A percentile compares a stretch with the other conserved stretches of the same genome.
Evolutionary conservation across 2,113 vertebrate species (phyloP).

Genomic region (Prionailurus bengalensis): DNA sequence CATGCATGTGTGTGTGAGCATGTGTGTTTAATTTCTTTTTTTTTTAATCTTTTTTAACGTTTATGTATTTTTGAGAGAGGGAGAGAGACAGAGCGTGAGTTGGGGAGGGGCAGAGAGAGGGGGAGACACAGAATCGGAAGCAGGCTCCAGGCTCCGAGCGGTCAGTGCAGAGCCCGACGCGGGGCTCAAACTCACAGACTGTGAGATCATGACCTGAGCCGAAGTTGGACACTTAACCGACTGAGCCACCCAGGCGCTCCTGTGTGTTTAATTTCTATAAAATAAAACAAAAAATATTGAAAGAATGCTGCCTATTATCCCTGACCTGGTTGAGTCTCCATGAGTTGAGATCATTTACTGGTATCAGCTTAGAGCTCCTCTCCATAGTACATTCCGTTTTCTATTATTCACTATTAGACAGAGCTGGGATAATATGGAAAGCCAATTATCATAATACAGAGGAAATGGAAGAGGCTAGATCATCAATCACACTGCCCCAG

Average conservation of each 20-base stretch:
- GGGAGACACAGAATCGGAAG: too few species aligned
- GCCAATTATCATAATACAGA: neutral
- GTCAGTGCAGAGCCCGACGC: too few species aligned
- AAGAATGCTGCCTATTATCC: neutral
- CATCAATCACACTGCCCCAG: neutral
- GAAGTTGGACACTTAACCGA: too few species aligned
- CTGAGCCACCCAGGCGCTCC: too few species aligned
- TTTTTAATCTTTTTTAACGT: too few species aligned
- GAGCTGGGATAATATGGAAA: neutral
- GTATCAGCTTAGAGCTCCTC: neutral
- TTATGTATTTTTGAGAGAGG: too few species aligned
- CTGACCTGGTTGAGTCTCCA: neutral
- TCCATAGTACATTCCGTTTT: neutral
- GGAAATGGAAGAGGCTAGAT: neutral
- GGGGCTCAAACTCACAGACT: too few species aligned
- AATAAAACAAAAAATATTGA: neutral
- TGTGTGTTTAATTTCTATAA: neutral
- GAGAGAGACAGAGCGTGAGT: too few species aligned
- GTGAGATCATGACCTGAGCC: too few species aligned
- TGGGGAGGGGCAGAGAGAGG: too few species aligned
- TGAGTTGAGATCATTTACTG: neutral
- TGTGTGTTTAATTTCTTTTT: too few species aligned
- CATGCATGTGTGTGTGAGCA: accelerated
- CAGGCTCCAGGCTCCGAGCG: too few species aligned
- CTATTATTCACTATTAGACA: neutral